Conservation (phyloP, 2,888 invertebrate species). For the Oxycera nigricornis region DNA sequence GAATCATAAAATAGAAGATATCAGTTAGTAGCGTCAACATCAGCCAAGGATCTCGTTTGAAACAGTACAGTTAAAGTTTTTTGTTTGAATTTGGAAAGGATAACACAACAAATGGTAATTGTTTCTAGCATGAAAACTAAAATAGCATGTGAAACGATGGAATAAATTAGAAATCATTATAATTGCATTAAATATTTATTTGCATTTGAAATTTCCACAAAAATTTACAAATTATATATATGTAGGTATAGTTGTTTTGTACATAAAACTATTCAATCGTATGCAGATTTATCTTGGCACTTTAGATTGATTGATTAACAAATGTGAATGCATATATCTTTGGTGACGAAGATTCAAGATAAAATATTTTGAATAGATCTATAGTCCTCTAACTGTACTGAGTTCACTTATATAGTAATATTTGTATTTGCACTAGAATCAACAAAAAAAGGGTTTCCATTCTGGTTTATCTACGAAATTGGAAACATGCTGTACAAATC, state of each 20-base stretch:
- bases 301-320: neutral
- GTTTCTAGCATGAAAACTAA: neutral
- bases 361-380: neutral
- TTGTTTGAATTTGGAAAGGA: neutral
- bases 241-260: no score
- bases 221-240: constrained; percentile 48
- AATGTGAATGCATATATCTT: neutral
- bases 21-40: neutral
- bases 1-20: constrained; percentile 29
- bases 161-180: constrained; percentile 23
- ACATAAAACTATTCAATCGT: no score
- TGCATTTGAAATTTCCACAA: neutral
- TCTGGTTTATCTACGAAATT: constrained; percentile 33
- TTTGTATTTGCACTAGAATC: neutral
- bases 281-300: neutral
- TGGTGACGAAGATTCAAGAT: neutral
- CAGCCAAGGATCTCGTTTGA: neutral
- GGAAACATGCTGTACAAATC: constrained; percentile 28
- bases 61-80: constrained; percentile 18
- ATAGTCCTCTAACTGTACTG: constrained; percentile 16
- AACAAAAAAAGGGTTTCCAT: neutral
- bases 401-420: neutral
- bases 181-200: constrained; percentile 14
- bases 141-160: neutral
- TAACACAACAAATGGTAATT: neutral